These are phyloP conservation scores for Opisthocomus hoazin DNA, from an alignment of 2,113 vertebrate species.

Conservation along the genomic window DNA sequence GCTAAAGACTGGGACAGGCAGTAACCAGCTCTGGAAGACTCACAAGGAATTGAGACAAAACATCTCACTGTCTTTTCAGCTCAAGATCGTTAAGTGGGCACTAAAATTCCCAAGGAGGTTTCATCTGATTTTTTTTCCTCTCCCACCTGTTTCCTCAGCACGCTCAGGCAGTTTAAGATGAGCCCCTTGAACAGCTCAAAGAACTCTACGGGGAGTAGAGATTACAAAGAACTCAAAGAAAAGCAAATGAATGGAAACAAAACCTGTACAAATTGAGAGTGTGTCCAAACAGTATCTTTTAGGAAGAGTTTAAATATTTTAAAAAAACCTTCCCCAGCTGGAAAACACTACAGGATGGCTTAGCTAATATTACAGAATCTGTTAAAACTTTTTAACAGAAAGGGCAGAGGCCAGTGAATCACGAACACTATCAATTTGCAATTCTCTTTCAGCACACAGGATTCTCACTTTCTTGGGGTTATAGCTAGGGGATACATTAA, in stretches of 20 bases:
- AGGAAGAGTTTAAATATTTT: not conserved
- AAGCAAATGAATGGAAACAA: not conserved
- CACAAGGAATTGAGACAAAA: not conserved
- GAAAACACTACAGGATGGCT: not conserved
- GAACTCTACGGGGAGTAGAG: not conserved
- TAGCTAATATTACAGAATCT: not conserved
- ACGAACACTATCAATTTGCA: not conserved
- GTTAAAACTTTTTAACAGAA: not conserved
- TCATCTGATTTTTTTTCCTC: not conserved
- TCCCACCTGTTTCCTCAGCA: not conserved
- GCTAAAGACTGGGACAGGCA: not conserved
- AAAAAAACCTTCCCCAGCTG: not conserved
- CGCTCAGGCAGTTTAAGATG: conserved; percentile 8
- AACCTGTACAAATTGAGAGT: not conserved
- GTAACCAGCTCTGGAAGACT: not conserved
- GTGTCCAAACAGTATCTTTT: not conserved
- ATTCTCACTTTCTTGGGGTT: not conserved
- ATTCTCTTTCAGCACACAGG: not conserved
- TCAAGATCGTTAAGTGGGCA: not conserved
- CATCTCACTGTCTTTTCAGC: not conserved
- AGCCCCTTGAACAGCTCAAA: conserved; percentile 19
- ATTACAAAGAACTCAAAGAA: not conserved
- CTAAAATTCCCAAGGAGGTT: not conserved
- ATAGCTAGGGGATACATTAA: not conserved
- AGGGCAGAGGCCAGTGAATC: not conserved